A percentile compares a stretch with the other conserved stretches of the same genome.
phyloP scores from a whole-genome alignment of 1,140 invertebrate species.

The Bombus waltoni region DNA sequence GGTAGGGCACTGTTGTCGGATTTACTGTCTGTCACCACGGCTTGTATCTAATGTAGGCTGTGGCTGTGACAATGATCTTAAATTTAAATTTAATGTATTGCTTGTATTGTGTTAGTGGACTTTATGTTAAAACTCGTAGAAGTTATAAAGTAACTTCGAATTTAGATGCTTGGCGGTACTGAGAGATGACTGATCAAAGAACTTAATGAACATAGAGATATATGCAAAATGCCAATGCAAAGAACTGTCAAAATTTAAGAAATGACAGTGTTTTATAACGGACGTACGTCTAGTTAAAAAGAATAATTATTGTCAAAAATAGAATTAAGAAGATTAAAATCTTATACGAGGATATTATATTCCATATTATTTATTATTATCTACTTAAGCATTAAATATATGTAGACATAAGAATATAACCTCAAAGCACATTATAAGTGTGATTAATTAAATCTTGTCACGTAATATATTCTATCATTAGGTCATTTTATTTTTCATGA shows the following conservation, averaged over 20 bases:
- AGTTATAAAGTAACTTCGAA: slow-evolving; percentile 10
- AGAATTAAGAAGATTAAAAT: background rate
- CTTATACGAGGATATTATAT: background rate
- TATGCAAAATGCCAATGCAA: slow-evolving; percentile 33
- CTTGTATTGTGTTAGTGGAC: background rate
- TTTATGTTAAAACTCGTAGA: background rate
- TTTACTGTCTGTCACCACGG: background rate
- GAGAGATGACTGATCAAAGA: slow-evolving; percentile 6
- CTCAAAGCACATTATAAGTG: slow-evolving; percentile 7
- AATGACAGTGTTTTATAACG: slow-evolving; percentile 19
- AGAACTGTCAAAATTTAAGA: slow-evolving; percentile 55
- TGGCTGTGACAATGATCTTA: background rate
- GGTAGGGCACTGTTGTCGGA: background rate
- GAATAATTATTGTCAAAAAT: background rate
- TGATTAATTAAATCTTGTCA: background rate
- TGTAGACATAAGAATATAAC: slow-evolving; percentile 24
- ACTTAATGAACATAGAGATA: slow-evolving; percentile 3
- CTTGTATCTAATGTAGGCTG: background rate
- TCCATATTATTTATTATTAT: background rate
- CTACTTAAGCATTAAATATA: slow-evolving; percentile 1
- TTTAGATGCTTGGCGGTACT: slow-evolving; percentile 3
- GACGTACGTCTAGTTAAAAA: slow-evolving; percentile 9
- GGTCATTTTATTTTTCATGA: slow-evolving; percentile 25
- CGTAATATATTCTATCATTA: background rate
- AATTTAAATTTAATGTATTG: background rate